These are phyloP conservation scores for Zosterops borbonicus DNA, from an alignment of 2,113 vertebrate genomes.

Conservation along the genomic window DNA sequence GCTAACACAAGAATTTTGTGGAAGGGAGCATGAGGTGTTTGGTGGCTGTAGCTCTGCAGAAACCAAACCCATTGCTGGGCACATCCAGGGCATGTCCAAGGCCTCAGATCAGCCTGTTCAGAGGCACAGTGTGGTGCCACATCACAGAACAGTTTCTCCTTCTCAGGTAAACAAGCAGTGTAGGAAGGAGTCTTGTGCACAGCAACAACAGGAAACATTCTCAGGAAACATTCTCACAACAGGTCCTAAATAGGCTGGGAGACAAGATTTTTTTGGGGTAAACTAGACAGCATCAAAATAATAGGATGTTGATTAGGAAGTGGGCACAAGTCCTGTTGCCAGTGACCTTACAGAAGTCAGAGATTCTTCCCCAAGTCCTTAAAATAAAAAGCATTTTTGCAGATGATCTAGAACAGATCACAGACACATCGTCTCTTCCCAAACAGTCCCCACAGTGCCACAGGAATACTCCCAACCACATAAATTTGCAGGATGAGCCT, in stretches of 20 bases:
- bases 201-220: not conserved
- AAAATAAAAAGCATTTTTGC: not conserved
- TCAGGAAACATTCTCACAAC: not conserved
- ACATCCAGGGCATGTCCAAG: not conserved
- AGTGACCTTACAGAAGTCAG: not conserved
- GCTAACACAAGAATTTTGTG: not conserved
- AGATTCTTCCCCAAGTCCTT: not conserved
- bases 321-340: not conserved
- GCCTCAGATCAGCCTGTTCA: not conserved
- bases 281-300: not conserved
- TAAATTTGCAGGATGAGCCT: rapidly evolving
- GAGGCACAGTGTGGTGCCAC: not conserved
- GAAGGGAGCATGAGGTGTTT: not conserved
- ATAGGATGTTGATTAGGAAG: not conserved
- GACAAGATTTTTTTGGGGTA: not conserved
- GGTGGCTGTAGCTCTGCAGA: not conserved
- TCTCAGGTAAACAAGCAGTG: not conserved
- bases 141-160: not conserved
- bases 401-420: not conserved
- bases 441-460: not conserved
- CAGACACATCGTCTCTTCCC: not conserved
- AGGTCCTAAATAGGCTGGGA: not conserved
- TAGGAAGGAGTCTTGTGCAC: not conserved
- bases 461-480: not conserved
- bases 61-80: not conserved